Evolutionary conservation across 1,140 invertebrate species (phyloP).

Genomic region (Chrysomallon squamiferum): DNA sequence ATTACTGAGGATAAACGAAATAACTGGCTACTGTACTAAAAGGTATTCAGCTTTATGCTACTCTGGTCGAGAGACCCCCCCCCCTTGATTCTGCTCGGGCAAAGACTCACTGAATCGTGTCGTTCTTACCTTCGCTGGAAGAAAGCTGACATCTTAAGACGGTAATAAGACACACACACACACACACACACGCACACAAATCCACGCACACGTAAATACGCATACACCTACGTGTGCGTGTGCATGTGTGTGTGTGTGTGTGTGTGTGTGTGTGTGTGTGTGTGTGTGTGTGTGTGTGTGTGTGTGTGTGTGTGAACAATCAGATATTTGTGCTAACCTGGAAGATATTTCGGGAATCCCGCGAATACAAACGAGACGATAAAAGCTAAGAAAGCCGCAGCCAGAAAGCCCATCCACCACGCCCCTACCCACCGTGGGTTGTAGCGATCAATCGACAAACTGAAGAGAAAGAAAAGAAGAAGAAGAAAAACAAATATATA

Average conservation of each 20-base stretch:
- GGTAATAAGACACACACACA: no score
- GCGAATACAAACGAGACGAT: constrained; percentile 61
- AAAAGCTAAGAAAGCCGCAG: constrained; percentile 71
- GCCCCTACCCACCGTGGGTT: constrained; percentile 64
- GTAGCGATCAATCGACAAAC: constrained; percentile 39
- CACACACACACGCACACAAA: no score
- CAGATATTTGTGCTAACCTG: constrained; percentile 35
- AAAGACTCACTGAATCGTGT: no score
- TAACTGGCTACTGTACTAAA: no score
- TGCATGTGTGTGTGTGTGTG: neutral
- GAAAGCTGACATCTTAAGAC: no score
- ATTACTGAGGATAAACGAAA: no score
- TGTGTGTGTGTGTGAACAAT: constrained; percentile 1
- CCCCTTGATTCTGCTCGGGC: no score
- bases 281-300: constrained; percentile 1
- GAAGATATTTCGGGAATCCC: constrained; percentile 45
- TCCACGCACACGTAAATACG: no score
- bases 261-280: constrained; percentile 14
- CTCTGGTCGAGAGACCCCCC: no score
- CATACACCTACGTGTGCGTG: constrained; percentile 5
- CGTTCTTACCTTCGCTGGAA: no score
- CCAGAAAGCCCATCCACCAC: constrained; percentile 73
- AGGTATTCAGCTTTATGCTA: no score
- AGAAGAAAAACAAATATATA: no score
- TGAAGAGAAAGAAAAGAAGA: constrained; percentile 26